Evolutionary conservation across 2,888 invertebrate genomes (phyloP).

Genomic region (Augochlorella aurata): DNA sequence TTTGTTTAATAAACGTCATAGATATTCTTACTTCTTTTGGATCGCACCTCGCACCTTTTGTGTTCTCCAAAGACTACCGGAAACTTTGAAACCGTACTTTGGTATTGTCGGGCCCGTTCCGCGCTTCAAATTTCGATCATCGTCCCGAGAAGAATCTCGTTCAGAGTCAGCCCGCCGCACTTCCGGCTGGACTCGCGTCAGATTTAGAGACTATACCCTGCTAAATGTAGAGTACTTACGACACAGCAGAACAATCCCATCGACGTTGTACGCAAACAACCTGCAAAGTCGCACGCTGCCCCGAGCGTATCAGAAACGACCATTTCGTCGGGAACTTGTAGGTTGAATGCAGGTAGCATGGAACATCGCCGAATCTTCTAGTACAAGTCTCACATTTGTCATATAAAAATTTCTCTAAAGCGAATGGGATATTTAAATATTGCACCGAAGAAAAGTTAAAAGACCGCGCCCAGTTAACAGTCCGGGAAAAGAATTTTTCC

Average conservation of each 20-base stretch:
- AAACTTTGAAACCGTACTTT: slow-evolving; percentile 7
- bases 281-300: not conserved
- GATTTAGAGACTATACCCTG: slow-evolving; percentile 20
- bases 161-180: not conserved
- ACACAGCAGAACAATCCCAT: slow-evolving; percentile 14
- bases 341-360: not conserved
- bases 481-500: not conserved
- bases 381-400: too few relatives aligned
- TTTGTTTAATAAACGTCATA: not conserved
- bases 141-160: not conserved
- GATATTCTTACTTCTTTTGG: not conserved
- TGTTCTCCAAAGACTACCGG: not conserved
- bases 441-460: not conserved
- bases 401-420: too few relatives aligned
- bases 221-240: slow-evolving; percentile 40
- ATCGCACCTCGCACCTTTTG: not conserved
- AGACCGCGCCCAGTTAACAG: too few relatives aligned
- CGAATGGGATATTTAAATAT: too few relatives aligned
- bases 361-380: not conserved
- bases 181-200: slow-evolving; percentile 8
- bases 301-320: not conserved
- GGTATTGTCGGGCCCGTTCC: not conserved
- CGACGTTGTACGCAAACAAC: not conserved
- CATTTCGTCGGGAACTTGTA: not conserved
- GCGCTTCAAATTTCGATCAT: slow-evolving; percentile 13